These are phyloP conservation scores for Grus americana DNA, from an alignment of 2,113 vertebrate genomes.

Conservation along the genomic window DNA sequence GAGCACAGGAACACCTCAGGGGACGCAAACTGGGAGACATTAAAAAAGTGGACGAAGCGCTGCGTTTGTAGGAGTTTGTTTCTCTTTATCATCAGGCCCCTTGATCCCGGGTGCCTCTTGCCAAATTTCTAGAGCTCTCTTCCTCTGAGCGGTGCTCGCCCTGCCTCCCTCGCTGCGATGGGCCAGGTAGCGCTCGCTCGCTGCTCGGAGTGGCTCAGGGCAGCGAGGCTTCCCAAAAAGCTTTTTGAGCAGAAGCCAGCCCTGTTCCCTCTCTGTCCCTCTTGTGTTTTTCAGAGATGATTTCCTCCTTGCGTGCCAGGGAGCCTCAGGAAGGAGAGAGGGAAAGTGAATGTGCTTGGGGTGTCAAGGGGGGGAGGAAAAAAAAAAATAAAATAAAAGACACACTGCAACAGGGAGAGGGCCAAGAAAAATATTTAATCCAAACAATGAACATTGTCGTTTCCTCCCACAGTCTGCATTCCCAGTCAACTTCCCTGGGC, in stretches of 20 bases:
- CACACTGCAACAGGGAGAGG: constrained; percentile 39
- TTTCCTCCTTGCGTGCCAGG: not conserved
- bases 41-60: not conserved
- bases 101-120: not conserved
- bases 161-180: not conserved
- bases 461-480: constrained; percentile 78
- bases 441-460: constrained; percentile 74
- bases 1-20: not conserved
- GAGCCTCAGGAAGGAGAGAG: constrained; percentile 19
- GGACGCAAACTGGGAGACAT: not conserved
- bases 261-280: not conserved
- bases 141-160: not conserved
- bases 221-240: not conserved
- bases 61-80: not conserved
- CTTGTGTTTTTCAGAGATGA: not conserved
- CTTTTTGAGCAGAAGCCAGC: not conserved
- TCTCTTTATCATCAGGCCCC: not conserved
- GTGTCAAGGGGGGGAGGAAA: not conserved
- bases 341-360: constrained; percentile 17
- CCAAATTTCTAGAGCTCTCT: not conserved
- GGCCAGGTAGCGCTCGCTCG: not conserved
- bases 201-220: not conserved
- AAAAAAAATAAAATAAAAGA: constrained; percentile 32
- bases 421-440: constrained; percentile 78
- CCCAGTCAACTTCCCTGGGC: constrained; percentile 67